These are phyloP conservation scores for Hydrolagus colliei DNA, from an alignment of 2,797 vertebrate genomes.

Conservation along the genomic window DNA sequence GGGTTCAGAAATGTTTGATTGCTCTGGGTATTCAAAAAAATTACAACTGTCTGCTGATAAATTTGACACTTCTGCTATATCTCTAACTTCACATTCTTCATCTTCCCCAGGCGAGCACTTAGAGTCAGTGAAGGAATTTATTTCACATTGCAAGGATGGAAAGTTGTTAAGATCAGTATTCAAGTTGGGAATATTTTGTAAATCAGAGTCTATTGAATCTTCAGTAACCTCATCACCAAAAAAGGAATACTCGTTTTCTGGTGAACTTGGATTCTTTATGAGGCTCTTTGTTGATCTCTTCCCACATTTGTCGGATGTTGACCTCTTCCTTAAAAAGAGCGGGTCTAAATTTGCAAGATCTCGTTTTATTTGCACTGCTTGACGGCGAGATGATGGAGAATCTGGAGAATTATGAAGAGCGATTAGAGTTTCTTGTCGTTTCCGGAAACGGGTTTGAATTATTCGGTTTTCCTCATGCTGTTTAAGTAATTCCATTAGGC, in stretches of 20 bases:
- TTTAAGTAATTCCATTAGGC: slow-evolving; percentile 76
- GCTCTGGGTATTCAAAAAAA: background rate
- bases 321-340: slow-evolving; percentile 57
- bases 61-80: background rate
- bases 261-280: slow-evolving; percentile 40
- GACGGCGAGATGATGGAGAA: slow-evolving; percentile 64
- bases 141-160: background rate
- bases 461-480: slow-evolving; percentile 72
- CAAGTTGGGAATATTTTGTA: slow-evolving; percentile 44
- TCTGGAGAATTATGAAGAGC: slow-evolving; percentile 64
- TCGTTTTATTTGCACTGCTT: slow-evolving; percentile 77
- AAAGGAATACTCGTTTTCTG: slow-evolving; percentile 42
- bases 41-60: background rate
- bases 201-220: slow-evolving; percentile 42
- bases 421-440: slow-evolving; percentile 69
- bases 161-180: background rate
- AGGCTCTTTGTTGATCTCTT: slow-evolving; percentile 48
- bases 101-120: background rate
- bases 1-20: background rate
- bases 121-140: background rate
- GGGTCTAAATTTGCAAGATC: slow-evolving; percentile 71
- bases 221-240: slow-evolving; percentile 38
- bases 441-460: slow-evolving; percentile 76
- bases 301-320: slow-evolving; percentile 54
- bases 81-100: background rate